Conservation (phyloP, 2,113 vertebrate species). For the Myrmophylax atrothorax region DNA sequence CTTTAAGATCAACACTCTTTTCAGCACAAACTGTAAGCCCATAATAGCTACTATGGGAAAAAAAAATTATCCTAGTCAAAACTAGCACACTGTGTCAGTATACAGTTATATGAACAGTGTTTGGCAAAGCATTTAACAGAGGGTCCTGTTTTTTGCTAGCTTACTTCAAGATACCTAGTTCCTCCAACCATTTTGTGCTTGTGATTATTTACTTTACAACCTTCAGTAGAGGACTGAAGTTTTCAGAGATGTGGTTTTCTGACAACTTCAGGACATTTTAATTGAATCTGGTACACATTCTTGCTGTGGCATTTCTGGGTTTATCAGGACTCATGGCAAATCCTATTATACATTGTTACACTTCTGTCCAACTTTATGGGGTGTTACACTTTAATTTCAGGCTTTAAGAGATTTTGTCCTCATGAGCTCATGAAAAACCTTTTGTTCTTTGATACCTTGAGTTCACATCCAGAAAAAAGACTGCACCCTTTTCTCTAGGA, state of each 20-base stretch:
- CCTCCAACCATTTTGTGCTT: background rate
- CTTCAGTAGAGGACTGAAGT: background rate
- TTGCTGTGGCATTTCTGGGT: background rate
- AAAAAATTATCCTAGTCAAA: background rate
- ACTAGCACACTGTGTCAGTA: background rate
- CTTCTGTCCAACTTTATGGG: too few species aligned
- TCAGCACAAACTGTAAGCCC: background rate
- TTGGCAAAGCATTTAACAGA: background rate
- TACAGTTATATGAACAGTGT: background rate
- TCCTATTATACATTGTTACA: background rate
- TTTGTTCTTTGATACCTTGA: too few species aligned
- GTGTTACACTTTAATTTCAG: too few species aligned
- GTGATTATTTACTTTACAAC: background rate
- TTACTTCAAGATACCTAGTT: background rate
- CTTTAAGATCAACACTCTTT: background rate
- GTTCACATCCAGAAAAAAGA: too few species aligned
- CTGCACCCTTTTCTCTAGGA: too few species aligned
- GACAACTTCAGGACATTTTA: background rate
- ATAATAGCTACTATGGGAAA: too few species aligned
- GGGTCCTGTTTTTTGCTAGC: accelerated
- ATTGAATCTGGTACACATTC: background rate
- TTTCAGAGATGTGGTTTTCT: background rate
- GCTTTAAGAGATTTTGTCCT: too few species aligned
- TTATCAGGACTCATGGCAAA: background rate
- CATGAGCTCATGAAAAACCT: too few species aligned